Evolutionary conservation across 2,113 vertebrate genomes (phyloP), one percentile per base, ranked within the genome.

Genomic region (Scytalopus superciliaris): DNA sequence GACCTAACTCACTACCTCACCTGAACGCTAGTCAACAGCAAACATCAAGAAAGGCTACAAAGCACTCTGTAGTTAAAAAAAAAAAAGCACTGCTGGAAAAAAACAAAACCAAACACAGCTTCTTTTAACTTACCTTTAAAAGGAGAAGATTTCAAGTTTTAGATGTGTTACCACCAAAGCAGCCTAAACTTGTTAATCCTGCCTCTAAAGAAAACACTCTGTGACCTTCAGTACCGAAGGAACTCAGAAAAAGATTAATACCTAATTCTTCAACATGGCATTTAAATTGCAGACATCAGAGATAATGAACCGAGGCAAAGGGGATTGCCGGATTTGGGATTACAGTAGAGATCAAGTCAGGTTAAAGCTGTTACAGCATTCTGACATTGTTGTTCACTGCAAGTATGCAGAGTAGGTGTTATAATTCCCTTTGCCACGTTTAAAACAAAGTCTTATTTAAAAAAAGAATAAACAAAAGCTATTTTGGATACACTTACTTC

Each of bases 251-350:
- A 95, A 95, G 90, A 96, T 90, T 93, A 95, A 94, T 92, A 94
- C 28, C 77, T 93, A 94, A 73, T 88, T 94, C 90, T 95, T 94
- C 59, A 84, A 94, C 56, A 83, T 31, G 53, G 47, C 63, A 73
- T 90, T 95, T 96, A 93, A 97, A 97, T 90, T 91, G 93, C 92
- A 96, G 95, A 90, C 96, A 96, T 96, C 95, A 94, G 67, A 97
- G 97, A 97, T 97, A 97, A 98, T 73, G 93, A 97, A 96, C 22
- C 60, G 90, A 90, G 92, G 94, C 96, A 97, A 96, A 97, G 96
- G 90, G 84, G 96, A 97, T 97, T 97, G 93, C 50, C 2, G 84
- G 96, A 95, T 97, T 97, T 97, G 77, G 94, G 94, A 98, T 98
- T 98, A 98, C 59, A 93, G 91, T 37, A 91, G 72, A 93, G 94